phyloP scores from a whole-genome alignment of 2,888 invertebrate species.

The Chirona hameri region DNA sequence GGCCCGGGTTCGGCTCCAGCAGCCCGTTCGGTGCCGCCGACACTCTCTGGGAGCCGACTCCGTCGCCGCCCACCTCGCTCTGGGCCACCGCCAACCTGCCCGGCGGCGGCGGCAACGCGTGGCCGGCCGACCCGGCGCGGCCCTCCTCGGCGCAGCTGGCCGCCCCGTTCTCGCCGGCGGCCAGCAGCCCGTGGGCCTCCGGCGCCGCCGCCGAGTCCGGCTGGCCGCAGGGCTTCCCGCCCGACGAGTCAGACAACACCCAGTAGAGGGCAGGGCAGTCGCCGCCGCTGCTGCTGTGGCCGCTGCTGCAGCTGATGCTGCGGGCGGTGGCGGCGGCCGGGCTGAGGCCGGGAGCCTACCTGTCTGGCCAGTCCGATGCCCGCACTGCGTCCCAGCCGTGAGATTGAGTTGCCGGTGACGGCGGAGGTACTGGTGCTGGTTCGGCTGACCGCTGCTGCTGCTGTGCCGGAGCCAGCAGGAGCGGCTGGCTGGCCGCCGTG shows the following conservation, averaged over 20 bases:
- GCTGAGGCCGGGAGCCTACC: background rate
- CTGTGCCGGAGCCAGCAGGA: too few relatives aligned
- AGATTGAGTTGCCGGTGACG: too few relatives aligned
- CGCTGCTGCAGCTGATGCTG: too few relatives aligned
- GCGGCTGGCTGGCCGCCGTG: too few relatives aligned
- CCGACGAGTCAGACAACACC: background rate
- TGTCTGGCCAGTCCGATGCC: too few relatives aligned
- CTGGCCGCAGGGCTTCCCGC: background rate
- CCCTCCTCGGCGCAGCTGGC: background rate
- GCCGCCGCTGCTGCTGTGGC: background rate
- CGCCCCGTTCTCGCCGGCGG: background rate
- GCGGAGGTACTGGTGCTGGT: too few relatives aligned
- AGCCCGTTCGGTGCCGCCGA: background rate
- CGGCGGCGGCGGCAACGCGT: background rate
- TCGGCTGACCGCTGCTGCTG: too few relatives aligned
- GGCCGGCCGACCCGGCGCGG: background rate
- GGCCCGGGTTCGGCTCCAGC: constrained; percentile 9
- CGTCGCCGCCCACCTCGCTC: background rate
- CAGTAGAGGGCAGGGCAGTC: background rate
- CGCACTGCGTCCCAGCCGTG: too few relatives aligned
- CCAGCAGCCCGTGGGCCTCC: constrained; percentile 1
- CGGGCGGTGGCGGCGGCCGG: background rate
- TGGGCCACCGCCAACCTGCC: background rate
- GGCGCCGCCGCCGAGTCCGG: constrained; percentile 12
- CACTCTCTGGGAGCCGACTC: background rate